Evolutionary conservation across 92 coral and sea anemone species (phyloP), one percentile per base, ranked within the genome.

Genomic region (Epizoanthus ramosus): DNA sequence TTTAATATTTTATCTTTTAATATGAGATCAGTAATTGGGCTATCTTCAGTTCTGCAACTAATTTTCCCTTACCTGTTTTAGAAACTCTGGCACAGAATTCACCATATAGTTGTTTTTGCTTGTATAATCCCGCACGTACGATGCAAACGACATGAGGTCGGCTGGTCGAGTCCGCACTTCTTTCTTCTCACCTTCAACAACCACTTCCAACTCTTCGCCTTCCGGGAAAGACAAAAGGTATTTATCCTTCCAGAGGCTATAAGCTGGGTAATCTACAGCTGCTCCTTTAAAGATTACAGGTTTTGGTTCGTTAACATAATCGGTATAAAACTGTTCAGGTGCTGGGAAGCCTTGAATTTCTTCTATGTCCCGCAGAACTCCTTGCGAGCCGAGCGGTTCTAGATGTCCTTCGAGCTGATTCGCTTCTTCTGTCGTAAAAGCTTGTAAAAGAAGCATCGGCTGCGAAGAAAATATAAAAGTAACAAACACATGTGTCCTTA

Each of bases 221-320:
- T 92, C 95, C 52, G 92, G 85, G 45, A 82, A 89, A 12, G 98
- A 91, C 35, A 91, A 85, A 79, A 95, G 89, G 65, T 93, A 93
- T 43, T 93, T 94, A 43, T 93, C 95, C 41, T 72, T 89, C 98
- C 98, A 95, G 33, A 87, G 64, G 15, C 70, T 24, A 68, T 75
- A 95, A 14, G 98, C 98, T n/a, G 98, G 98, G 47, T 80, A 89
- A 8, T 64, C 79, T 75, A 56, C 57, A 7, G 98, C 98, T 19
- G 94, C 98, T 59, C 85, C 87, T 61, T 86, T 87, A 39, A 95
- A 86, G 24, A 95, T 75, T 63, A 95, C 92, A 1, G 98, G 98
- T 85, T 89, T 91, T 31, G 87, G 74, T 8, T 81, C 86, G 6
- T 66, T 75, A 3, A 93, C 98, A 75, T 75, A 93, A 39, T 90